Conservation (phyloP, 2,797 vertebrate genomes). For the Molossus alvarezi region DNA sequence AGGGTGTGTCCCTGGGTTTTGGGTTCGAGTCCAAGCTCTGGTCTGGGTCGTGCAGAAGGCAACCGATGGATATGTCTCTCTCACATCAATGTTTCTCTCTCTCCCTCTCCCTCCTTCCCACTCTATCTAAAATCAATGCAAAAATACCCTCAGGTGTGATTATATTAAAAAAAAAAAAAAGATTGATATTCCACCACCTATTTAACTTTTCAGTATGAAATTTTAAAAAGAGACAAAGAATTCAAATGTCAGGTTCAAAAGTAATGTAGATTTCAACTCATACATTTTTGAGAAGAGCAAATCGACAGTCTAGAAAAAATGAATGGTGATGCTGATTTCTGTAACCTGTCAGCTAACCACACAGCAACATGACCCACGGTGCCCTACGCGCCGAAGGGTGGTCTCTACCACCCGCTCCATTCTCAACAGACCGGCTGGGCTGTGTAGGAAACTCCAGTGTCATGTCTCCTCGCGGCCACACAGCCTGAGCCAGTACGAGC, state of each 20-base stretch:
- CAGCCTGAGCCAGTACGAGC: neutral
- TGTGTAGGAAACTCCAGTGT: neutral
- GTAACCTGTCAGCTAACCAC: neutral
- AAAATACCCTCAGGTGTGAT: too few relatives aligned
- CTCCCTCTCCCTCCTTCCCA: too few relatives aligned
- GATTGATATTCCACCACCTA: neutral
- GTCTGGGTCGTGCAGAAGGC: too few relatives aligned
- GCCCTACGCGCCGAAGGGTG: neutral
- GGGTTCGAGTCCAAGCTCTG: too few relatives aligned
- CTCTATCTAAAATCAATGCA: too few relatives aligned
- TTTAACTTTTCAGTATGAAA: neutral
- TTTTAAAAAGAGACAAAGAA: neutral
- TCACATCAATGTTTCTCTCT: too few relatives aligned
- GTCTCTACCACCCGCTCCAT: neutral
- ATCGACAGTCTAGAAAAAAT: neutral
- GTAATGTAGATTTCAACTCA: neutral
- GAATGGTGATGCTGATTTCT: neutral
- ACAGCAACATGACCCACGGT: neutral
- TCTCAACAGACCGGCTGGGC: neutral
- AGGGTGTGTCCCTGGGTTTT: too few relatives aligned
- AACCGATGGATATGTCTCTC: too few relatives aligned
- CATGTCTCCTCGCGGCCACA: too few relatives aligned
- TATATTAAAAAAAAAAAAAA: neutral
- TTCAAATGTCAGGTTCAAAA: constrained; percentile 4
- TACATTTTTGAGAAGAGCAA: neutral